These are phyloP conservation scores for Portunus trituberculatus DNA, from an alignment of 1,140 invertebrate genomes.

Conservation along the genomic window DNA sequence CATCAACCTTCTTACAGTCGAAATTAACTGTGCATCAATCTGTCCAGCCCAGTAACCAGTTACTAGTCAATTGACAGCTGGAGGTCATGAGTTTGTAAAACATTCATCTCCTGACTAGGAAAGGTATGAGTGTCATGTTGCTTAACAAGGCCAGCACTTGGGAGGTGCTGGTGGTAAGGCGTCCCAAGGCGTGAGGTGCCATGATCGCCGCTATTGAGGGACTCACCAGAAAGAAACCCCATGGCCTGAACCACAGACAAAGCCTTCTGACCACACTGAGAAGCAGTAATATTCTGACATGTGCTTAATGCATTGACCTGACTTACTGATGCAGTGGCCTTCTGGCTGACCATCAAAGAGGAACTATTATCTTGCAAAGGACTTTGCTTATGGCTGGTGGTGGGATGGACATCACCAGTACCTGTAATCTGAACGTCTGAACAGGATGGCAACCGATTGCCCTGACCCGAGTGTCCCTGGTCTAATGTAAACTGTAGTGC, in stretches of 20 bases:
- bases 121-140: not conserved
- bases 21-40: not conserved
- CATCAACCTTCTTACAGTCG: conserved; percentile 6
- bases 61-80: conserved; percentile 36
- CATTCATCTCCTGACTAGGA: conserved; percentile 47
- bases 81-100: not conserved
- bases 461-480: not conserved
- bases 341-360: not conserved
- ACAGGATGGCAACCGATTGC: not conserved
- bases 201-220: not conserved
- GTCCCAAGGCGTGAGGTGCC: not conserved
- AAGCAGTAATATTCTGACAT: not conserved
- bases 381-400: not conserved
- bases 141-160: not conserved
- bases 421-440: not conserved
- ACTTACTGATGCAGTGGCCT: not conserved
- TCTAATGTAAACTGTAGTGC: not conserved
- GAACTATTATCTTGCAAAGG: not conserved
- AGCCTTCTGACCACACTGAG: not conserved
- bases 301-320: not conserved
- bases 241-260: not conserved
- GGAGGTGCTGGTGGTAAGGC: not conserved
- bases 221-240: not conserved
- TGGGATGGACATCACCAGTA: not conserved
- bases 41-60: not conserved